Evolutionary conservation across 2,113 vertebrate genomes (phyloP).

Genomic region (Arothron firmamentum): DNA sequence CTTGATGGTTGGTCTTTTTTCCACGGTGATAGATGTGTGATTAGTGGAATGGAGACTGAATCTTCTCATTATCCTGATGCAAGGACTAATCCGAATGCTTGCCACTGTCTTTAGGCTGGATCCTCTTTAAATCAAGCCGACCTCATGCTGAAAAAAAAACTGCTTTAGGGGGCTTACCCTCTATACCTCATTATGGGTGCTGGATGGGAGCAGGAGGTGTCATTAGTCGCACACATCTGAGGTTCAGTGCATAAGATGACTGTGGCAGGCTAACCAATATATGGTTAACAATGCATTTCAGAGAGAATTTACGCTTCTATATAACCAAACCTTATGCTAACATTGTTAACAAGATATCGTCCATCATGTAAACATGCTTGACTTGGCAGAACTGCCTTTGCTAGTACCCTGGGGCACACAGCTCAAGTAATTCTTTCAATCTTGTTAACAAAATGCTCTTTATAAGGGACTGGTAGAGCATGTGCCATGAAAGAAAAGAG

Average conservation of each 20-base stretch:
- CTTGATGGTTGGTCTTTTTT: slow-evolving; percentile 53
- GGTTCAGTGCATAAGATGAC: slow-evolving; percentile 26
- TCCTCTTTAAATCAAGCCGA: slow-evolving; percentile 45
- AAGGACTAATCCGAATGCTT: slow-evolving; percentile 59
- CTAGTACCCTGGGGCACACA: slow-evolving; percentile 8
- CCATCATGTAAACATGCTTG: slow-evolving; percentile 6
- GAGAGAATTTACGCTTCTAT: slow-evolving; percentile 2
- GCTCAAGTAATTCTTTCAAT: slow-evolving; percentile 47
- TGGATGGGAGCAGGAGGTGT: slow-evolving; percentile 43
- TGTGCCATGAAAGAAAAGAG: slow-evolving; percentile 39
- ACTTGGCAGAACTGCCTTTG: slow-evolving; percentile 16
- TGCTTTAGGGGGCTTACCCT: slow-evolving; percentile 56
- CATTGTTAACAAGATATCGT: slow-evolving; percentile 20
- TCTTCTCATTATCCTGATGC: slow-evolving; percentile 72
- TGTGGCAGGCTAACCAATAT: background rate
- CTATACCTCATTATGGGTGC: slow-evolving; percentile 52
- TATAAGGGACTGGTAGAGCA: slow-evolving; percentile 41
- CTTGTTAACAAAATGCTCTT: slow-evolving; percentile 44
- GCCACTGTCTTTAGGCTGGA: slow-evolving; percentile 50
- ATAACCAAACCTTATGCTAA: slow-evolving; percentile 9
- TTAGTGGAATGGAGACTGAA: slow-evolving; percentile 45
- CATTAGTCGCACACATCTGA: slow-evolving; percentile 58
- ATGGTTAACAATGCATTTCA: slow-evolving; percentile 16
- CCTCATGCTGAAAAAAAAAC: slow-evolving; percentile 52
- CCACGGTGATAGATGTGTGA: slow-evolving; percentile 50